Evolutionary conservation across 2,797 vertebrate species (phyloP).

Genomic region (Argya squamiceps): DNA sequence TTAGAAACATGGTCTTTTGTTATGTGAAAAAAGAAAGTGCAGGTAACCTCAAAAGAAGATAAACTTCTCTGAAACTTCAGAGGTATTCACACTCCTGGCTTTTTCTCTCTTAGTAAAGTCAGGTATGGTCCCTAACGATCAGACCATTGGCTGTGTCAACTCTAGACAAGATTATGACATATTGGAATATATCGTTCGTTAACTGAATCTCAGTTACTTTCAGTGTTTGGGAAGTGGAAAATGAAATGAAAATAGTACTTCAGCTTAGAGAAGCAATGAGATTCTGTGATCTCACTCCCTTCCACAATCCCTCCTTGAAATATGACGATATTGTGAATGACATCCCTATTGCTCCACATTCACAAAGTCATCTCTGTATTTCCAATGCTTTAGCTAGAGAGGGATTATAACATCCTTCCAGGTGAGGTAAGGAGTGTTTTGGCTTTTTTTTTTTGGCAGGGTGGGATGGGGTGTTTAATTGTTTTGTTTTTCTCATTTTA

Average conservation of each 20-base stretch:
- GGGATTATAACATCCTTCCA: not conserved
- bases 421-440: not conserved
- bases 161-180: not conserved
- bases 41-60: not conserved
- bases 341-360: not conserved
- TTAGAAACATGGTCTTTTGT: not conserved
- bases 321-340: not conserved
- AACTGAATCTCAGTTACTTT: not conserved
- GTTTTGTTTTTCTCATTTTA: not conserved
- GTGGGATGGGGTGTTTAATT: not conserved
- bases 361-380: not conserved
- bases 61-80: not conserved
- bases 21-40: not conserved
- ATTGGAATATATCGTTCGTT: not conserved
- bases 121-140: not conserved
- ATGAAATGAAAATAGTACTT: not conserved
- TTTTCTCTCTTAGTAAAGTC: not conserved
- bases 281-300: not conserved
- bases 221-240: not conserved
- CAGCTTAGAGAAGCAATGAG: not conserved
- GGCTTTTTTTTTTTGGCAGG: not conserved
- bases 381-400: not conserved
- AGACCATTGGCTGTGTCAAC: not conserved
- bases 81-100: not conserved
- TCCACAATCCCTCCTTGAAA: not conserved